These are phyloP conservation scores for Pardalotus punctatus DNA, from an alignment of 2,113 vertebrate species.

Conservation along the genomic window DNA sequence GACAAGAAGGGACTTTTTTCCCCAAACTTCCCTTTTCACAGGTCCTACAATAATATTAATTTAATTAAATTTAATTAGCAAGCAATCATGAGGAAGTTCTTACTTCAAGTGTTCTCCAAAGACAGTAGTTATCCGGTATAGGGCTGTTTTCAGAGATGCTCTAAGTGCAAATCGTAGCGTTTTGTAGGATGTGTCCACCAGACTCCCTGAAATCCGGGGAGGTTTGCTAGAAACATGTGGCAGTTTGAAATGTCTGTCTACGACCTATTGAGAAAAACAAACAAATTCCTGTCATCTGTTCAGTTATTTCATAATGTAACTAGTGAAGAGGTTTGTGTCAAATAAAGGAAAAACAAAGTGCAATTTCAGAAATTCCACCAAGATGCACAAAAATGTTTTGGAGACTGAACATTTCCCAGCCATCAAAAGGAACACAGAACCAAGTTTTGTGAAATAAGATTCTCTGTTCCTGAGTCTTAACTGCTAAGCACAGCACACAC, in stretches of 20 bases:
- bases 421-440: neutral
- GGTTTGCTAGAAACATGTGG: conserved; percentile 95
- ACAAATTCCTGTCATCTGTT: neutral
- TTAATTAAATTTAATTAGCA: neutral
- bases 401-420: neutral
- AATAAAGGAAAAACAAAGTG: neutral
- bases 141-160: conserved; percentile 90
- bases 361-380: neutral
- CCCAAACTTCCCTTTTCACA: neutral
- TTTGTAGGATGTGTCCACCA: conserved; percentile 89
- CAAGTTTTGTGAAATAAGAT: neutral
- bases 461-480: neutral
- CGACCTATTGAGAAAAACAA: conserved; percentile 77
- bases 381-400: neutral
- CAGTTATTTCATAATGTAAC: neutral
- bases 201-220: conserved; percentile 71
- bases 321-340: neutral
- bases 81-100: conserved; percentile 16
- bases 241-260: conserved; percentile 96
- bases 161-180: conserved; percentile 92
- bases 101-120: conserved; percentile 95
- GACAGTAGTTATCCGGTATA: conserved; percentile 92
- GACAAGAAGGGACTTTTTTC: neutral
- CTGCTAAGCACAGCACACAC: neutral
- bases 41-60: neutral